These are phyloP conservation scores for Temnothorax rugatulus DNA, from an alignment of 2,888 invertebrate genomes.

Conservation along the genomic window DNA sequence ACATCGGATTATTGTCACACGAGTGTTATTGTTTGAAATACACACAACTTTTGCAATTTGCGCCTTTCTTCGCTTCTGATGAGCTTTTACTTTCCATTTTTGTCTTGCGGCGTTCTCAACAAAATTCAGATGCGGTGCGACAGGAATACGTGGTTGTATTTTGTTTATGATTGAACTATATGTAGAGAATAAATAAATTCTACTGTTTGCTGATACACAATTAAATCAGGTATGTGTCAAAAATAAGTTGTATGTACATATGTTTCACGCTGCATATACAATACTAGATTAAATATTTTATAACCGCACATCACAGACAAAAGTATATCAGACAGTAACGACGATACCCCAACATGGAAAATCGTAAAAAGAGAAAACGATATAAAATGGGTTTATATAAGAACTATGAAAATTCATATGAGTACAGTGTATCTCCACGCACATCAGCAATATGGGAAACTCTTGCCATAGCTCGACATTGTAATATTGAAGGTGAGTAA, in stretches of 20 bases:
- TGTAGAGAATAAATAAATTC: slow-evolving; percentile 1
- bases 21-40: background rate
- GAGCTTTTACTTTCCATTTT: background rate
- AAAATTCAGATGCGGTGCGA: too few relatives aligned
- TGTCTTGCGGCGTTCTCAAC: too few relatives aligned
- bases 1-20: slow-evolving; percentile 7
- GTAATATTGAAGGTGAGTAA: slow-evolving; percentile 12
- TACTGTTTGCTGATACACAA: slow-evolving; percentile 11
- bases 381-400: slow-evolving; percentile 14
- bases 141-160: background rate
- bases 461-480: slow-evolving; percentile 11
- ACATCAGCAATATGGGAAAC: slow-evolving; percentile 2
- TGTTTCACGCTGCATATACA: slow-evolving; percentile 4
- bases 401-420: slow-evolving; percentile 5
- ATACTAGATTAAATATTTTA: background rate
- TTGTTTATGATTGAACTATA: background rate
- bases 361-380: slow-evolving; percentile 11
- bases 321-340: slow-evolving; percentile 8
- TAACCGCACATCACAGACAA: slow-evolving; percentile 9
- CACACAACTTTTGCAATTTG: background rate
- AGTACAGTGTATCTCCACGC: slow-evolving; percentile 20
- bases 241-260: background rate
- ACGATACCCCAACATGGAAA: slow-evolving; percentile 7
- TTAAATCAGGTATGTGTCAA: background rate
- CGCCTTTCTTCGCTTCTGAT: background rate